Evolutionary conservation across 1,140 invertebrate genomes (phyloP).

Genomic region (Drosophila nikananu): DNA sequence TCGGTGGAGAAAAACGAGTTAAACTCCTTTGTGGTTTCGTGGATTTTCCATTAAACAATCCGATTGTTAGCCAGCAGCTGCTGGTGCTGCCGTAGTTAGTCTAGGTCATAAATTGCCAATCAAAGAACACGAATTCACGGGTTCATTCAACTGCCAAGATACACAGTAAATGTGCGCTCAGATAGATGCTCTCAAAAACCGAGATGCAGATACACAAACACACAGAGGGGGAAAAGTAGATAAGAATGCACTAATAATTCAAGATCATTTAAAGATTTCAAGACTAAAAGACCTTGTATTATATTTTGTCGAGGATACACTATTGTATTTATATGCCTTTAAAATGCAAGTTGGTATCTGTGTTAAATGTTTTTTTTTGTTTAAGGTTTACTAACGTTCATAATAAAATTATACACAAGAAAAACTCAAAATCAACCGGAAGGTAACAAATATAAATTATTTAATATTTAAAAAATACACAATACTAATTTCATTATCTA

Average conservation of each 20-base stretch:
- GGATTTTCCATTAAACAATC: slow-evolving; percentile 63
- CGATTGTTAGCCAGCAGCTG: slow-evolving; percentile 18
- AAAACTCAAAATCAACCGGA: rapidly evolving
- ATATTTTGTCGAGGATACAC: neutral
- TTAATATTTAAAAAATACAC: neutral
- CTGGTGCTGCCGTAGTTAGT: slow-evolving; percentile 58
- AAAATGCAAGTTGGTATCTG: too few species aligned
- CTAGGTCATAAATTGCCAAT: slow-evolving; percentile 70
- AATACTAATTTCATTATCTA: neutral
- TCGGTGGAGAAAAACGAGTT: slow-evolving; percentile 54
- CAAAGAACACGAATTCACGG: slow-evolving; percentile 23
- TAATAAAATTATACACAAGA: neutral
- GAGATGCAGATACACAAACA: slow-evolving; percentile 41
- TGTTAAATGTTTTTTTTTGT: neutral
- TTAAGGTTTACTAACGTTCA: neutral
- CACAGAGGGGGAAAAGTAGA: neutral
- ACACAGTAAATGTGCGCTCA: slow-evolving; percentile 38
- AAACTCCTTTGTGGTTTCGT: slow-evolving; percentile 27
- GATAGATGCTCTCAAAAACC: slow-evolving; percentile 12
- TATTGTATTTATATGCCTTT: neutral
- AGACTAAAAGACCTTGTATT: too few species aligned
- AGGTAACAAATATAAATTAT: neutral
- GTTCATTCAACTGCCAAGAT: slow-evolving; percentile 68
- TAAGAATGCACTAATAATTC: neutral
- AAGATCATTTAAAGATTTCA: neutral